Evolutionary conservation across 2,797 vertebrate species (phyloP).

Genomic region (Rhodeus uyekii): DNA sequence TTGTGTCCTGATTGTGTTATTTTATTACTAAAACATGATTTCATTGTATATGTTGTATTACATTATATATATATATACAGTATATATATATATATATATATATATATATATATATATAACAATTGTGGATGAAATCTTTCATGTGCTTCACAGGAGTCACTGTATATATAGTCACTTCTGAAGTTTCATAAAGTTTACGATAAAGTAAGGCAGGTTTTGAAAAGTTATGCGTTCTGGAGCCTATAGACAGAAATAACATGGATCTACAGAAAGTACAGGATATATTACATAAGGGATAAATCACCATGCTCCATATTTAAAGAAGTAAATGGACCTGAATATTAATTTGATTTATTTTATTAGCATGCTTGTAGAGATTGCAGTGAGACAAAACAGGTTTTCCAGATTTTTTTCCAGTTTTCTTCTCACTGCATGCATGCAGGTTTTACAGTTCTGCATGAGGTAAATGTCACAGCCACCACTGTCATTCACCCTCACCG

Average conservation of each 20-base stretch:
- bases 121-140: not conserved
- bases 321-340: not conserved
- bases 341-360: not conserved
- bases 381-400: not conserved
- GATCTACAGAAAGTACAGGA: not conserved
- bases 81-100: no score
- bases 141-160: not conserved
- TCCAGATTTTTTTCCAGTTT: not conserved
- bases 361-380: not conserved
- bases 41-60: no score
- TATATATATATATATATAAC: no score
- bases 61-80: no score
- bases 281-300: not conserved
- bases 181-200: not conserved
- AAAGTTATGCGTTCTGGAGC: not conserved
- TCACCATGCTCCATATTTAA: not conserved
- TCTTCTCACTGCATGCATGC: not conserved
- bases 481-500: slow-evolving; percentile 11
- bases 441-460: not conserved
- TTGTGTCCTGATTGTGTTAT: not conserved
- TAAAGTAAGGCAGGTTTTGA: not conserved
- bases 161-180: not conserved
- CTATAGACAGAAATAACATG: not conserved
- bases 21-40: not conserved
- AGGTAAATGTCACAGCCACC: not conserved